Conservation (phyloP, 1,140 invertebrate genomes). For the Drosophila rufa region DNA sequence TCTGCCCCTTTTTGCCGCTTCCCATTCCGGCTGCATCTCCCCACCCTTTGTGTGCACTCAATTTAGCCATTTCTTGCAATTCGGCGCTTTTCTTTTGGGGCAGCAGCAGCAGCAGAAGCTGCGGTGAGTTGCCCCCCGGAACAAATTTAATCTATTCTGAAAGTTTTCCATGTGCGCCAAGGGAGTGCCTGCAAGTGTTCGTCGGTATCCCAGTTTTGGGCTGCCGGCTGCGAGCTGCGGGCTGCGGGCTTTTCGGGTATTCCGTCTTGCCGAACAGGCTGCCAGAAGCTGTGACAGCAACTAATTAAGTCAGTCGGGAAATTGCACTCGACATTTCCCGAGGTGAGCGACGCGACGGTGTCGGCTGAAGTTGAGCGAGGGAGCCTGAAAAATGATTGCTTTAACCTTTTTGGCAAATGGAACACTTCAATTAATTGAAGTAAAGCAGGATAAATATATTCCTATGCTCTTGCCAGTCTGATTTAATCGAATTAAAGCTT, state of each 20-base stretch:
- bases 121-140: constrained; percentile 14
- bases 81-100: constrained; percentile 42
- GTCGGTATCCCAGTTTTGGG: constrained; percentile 18
- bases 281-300: constrained; percentile 53
- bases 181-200: constrained; percentile 44
- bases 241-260: constrained; percentile 12
- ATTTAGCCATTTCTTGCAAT: constrained; percentile 69
- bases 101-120: constrained; percentile 7
- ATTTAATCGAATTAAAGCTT: not conserved
- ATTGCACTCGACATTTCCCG: constrained; percentile 43
- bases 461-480: too few relatives aligned
- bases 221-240: constrained; percentile 8
- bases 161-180: constrained; percentile 57
- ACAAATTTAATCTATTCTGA: constrained; percentile 69
- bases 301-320: constrained; percentile 58
- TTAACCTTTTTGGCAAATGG: not conserved
- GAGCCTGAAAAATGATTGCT: constrained; percentile 5
- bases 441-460: not conserved
- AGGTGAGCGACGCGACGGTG: constrained; percentile 26
- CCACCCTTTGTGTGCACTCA: constrained; percentile 61
- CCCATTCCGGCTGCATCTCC: too few relatives aligned
- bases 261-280: constrained; percentile 32
- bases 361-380: constrained; percentile 12
- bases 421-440: constrained; percentile 4
- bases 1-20: not conserved